Evolutionary conservation across 2,113 vertebrate genomes (phyloP), one percentile per base, ranked within the genome.

Genomic region (Oryzias curvinotus): DNA sequence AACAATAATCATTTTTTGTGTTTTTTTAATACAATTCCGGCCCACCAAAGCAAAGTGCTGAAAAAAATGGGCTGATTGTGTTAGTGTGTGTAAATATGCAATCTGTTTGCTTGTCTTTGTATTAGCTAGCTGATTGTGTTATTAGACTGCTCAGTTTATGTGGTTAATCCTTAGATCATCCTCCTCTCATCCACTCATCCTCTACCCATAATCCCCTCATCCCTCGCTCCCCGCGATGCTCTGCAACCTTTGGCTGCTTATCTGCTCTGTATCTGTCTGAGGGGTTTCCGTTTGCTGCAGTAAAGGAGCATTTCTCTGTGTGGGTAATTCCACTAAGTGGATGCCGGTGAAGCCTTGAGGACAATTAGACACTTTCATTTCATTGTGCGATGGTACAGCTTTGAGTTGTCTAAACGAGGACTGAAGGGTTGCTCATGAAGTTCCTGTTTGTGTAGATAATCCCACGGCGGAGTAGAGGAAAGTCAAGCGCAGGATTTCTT

Each of bases 81-180:
- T 48, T 36, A 25, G 46, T 44, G 62, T 6, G 16, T 44, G 56
- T 13, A 21, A 59, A 25, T 51, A 58, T 10, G 28, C 84, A 62
- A 59, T 73, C 52, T 83, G 77, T 87, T 88, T 81, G 57, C 65
- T 36, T 5, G 17, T 68, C 61, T 81, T 82, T 85, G 77, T 73
- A 79, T 87, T 84, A 83, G 82, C 73, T 68, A 52, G 62, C 63
- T 79, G 80, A 73, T 77, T 73, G 77, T 81, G 85, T 87, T 86
- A 92, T 88, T 89, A 89, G 87, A 73, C 79, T 77, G 83, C 68
- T 89, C 84, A 85, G 85, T 88, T 83, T 78, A 72, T 78, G 84
- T 83, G 82, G 87, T 83, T 92, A 92, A 92, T 91, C 91, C 88
- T 77, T 65, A 68, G 77, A 87, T 92, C 85, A 88, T 90, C 89